These are phyloP conservation scores for Achlya flavicornis DNA, from an alignment of 2,888 invertebrate species.

Conservation along the genomic window DNA sequence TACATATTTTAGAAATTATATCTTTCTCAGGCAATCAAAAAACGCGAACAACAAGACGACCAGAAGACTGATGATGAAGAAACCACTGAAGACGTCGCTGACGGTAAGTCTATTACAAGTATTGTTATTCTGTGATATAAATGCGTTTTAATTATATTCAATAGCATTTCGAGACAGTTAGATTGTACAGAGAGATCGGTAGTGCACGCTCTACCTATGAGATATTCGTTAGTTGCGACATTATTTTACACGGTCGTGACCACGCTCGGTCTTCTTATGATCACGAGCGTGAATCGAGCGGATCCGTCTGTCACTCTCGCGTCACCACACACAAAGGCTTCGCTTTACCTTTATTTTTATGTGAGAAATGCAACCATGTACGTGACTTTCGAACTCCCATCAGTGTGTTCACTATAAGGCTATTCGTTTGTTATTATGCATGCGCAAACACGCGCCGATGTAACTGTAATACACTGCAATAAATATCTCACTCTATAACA, in stretches of 20 bases:
- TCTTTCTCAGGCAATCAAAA: conserved; percentile 78
- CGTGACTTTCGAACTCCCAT: conserved; percentile 54
- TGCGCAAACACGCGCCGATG: conserved; percentile 1
- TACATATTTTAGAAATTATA: conserved; percentile 33
- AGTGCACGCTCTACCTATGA: conserved; percentile 53
- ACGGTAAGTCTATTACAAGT: conserved; percentile 61
- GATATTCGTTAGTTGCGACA: conserved; percentile 65
- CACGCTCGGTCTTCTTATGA: conserved; percentile 58
- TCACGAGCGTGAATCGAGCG: conserved; percentile 60
- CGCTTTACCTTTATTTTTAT: conserved; percentile 57
- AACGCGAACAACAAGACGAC: conserved; percentile 72
- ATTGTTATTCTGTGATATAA: neutral
- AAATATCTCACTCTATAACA: neutral
- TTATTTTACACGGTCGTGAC: conserved; percentile 75
- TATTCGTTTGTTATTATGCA: conserved; percentile 16
- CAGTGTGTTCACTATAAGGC: conserved; percentile 19
- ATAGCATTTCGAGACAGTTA: conserved; percentile 23
- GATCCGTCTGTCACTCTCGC: conserved; percentile 58
- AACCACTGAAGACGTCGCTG: conserved; percentile 64
- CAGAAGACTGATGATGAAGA: conserved; percentile 76
- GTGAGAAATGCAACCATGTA: conserved; percentile 53
- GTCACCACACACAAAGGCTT: conserved; percentile 53
- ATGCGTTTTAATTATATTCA: conserved; percentile 21
- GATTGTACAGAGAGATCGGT: conserved; percentile 18
- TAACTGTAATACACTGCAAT: neutral